phyloP scores from a whole-genome alignment of 1,140 invertebrate genomes.

The Drosophila suzukii region DNA sequence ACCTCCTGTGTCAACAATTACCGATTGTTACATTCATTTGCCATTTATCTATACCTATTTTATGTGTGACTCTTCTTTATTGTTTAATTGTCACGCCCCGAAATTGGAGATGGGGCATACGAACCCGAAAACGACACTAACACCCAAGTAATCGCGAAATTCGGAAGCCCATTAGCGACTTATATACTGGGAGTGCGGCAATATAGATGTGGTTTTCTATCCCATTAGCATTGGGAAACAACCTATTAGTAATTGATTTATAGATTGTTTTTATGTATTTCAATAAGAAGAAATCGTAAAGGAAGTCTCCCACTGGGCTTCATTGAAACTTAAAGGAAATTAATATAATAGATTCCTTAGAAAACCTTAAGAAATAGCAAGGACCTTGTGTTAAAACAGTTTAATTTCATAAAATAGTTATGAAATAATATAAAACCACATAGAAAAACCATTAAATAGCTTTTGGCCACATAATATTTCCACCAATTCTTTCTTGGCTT shows the following conservation, averaged over 20 bases:
- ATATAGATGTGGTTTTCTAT: background rate
- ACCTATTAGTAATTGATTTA: background rate
- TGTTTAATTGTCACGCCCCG: constrained; percentile 27
- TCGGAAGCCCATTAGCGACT: background rate
- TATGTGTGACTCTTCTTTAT: constrained; percentile 15
- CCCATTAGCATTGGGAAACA: background rate
- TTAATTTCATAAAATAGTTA: too few relatives aligned
- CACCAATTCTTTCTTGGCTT: too few relatives aligned
- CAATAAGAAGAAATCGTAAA: background rate
- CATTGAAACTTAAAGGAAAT: too few relatives aligned
- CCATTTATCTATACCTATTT: background rate
- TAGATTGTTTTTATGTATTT: background rate
- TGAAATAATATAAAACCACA: too few relatives aligned
- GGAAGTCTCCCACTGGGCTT: background rate
- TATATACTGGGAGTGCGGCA: background rate
- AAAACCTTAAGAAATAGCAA: too few relatives aligned
- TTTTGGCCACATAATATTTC: background rate
- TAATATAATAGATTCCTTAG: too few relatives aligned
- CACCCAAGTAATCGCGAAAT: constrained; percentile 11
- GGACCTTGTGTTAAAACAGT: too few relatives aligned
- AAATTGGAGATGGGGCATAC: background rate
- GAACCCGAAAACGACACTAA: constrained; percentile 20
- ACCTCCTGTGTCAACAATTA: constrained; percentile 45
- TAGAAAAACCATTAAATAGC: background rate
- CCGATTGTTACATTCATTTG: constrained; percentile 5